These are phyloP conservation scores for Buphagus erythrorhynchus DNA, from an alignment of 2,797 vertebrate genomes.

Conservation along the genomic window DNA sequence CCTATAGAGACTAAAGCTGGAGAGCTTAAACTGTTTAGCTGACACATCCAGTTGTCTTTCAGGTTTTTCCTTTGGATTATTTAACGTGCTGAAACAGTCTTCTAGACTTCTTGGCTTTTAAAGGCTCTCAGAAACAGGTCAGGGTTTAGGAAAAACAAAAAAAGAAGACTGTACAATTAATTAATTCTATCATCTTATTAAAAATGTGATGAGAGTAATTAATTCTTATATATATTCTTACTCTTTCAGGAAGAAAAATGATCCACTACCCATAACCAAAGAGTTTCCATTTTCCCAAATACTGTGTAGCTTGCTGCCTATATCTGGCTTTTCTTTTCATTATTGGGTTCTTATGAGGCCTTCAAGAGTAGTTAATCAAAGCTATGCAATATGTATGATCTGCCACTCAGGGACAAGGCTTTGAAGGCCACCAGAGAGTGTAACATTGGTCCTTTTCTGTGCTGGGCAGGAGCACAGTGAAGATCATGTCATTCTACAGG, in stretches of 20 bases:
- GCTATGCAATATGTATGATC: neutral
- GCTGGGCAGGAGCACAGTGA: neutral
- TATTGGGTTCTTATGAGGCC: neutral
- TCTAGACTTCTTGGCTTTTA: conserved; percentile 36
- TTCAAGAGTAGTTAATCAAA: neutral
- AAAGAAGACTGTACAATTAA: neutral
- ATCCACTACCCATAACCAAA: neutral
- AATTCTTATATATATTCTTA: neutral
- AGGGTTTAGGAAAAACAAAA: neutral
- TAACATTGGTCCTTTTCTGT: neutral
- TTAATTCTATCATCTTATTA: neutral
- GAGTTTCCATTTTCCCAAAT: neutral
- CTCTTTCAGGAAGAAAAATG: neutral
- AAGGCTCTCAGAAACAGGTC: conserved; percentile 6
- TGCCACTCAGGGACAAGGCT: neutral
- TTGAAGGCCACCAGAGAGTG: neutral
- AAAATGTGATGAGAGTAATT: neutral
- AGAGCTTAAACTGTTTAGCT: conserved; percentile 72
- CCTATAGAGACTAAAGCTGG: conserved; percentile 75
- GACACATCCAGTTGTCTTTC: conserved; percentile 68
- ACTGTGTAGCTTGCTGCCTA: neutral
- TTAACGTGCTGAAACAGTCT: conserved; percentile 45
- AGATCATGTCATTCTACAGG: neutral
- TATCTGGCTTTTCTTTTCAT: neutral
- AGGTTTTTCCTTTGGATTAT: conserved; percentile 63